Base-by-base conservation (phyloP, 1,140 invertebrate genomes). In the Meloidogyne hapla region DNA sequence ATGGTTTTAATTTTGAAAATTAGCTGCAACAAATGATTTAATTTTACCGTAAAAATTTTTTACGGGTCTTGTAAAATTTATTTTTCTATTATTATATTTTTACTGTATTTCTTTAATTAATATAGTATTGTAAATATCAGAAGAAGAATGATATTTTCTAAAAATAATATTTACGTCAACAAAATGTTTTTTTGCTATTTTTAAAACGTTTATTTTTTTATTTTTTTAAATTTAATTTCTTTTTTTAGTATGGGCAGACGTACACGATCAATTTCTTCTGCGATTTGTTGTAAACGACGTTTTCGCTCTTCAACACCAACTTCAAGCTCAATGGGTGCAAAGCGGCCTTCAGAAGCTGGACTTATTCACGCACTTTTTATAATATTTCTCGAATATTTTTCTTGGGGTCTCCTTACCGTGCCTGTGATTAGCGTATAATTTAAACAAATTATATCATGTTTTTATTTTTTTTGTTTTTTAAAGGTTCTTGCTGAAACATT, bases 301-400 rank as follows among this genome's bases (percentile, higher is more conserved):
- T 67, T 67, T 67, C 65, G 65, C 1, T 67, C 28, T 12, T 5
- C 65, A 42, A 42, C 65, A 5, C 65, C 65, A 67, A 67, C 28
- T 67, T 8, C 1, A 42, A 21, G n/a, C 8, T 67, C 65, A 25
- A 38, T 56, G 48, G 6, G 18, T n/a, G n/a, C 18, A n/a, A 56
- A 56, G 8, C 18, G n/a, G 6, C 62, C 62, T 26, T 33, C n/a
- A 13, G 15, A 63, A 45, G 71, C 70, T n/a, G 95, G 93, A 86
- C 92, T 99, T 56, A 95, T 96, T 89, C 96, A 99, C 91, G 96
- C 96, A 65, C 90, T 99, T 86, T 92, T 99, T 83, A 94, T 99
- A 82, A 99, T 99, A 89, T 99, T 99, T 90, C 90, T 99, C 88
- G 96, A 99, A 90, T 99, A 98, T 90, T 99, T 99, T 89, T 94